Evolutionary conservation across 1,140 invertebrate genomes (phyloP).

Genomic region (Scaptomyza hsui): DNA sequence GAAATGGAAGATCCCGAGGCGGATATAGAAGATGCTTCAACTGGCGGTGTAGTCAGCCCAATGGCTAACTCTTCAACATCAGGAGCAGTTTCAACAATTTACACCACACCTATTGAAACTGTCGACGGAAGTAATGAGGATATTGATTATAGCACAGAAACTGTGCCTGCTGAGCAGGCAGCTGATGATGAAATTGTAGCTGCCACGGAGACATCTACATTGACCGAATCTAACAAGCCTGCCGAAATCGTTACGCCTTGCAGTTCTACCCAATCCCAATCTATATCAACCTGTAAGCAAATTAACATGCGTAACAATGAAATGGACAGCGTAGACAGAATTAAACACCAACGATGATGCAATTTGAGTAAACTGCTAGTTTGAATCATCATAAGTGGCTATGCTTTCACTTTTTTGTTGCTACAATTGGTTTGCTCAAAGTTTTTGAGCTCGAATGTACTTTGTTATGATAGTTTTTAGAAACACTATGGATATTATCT

Average conservation of each 20-base stretch:
- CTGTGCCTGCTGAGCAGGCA: not conserved
- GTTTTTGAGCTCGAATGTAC: constrained; percentile 27
- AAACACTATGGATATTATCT: not conserved
- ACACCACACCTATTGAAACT: not conserved
- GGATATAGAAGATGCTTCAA: not conserved
- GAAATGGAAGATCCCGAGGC: not conserved
- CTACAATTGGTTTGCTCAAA: not conserved
- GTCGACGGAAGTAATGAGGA: not conserved
- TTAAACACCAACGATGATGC: not conserved
- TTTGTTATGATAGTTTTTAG: constrained; percentile 44
- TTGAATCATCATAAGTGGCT: not conserved
- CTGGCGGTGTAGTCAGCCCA: not conserved
- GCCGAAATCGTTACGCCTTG: not conserved
- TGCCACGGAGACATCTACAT: no score
- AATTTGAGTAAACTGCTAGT: not conserved
- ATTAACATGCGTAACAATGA: not conserved
- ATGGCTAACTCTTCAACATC: not conserved
- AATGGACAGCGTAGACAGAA: not conserved
- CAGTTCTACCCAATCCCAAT: not conserved
- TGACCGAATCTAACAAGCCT: not conserved
- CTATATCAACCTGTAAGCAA: not conserved
- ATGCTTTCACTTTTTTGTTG: not conserved
- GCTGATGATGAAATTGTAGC: not conserved
- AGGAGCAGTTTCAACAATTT: not conserved
- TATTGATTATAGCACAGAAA: not conserved